Evolutionary conservation across 2,797 vertebrate genomes (phyloP).

Genomic region (Ctenosaura bakeri): DNA sequence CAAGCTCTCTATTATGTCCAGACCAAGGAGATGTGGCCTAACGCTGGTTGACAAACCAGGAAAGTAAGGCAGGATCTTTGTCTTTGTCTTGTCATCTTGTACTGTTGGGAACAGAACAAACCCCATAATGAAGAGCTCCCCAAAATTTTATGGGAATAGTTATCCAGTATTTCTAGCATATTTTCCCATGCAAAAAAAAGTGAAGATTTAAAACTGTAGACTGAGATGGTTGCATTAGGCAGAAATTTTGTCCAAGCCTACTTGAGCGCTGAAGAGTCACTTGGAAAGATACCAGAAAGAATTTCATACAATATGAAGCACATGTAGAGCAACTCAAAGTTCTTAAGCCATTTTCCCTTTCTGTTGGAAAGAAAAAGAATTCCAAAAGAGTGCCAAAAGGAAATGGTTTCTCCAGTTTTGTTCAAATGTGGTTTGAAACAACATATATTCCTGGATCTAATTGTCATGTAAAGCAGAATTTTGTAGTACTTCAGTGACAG

Average conservation of each 20-base stretch:
- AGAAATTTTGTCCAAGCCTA: background rate
- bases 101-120: background rate
- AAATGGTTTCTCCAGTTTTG: constrained; percentile 46
- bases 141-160: background rate
- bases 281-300: constrained; percentile 64
- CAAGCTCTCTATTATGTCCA: background rate
- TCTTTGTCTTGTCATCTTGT: background rate
- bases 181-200: background rate
- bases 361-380: constrained; percentile 58
- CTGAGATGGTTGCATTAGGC: background rate
- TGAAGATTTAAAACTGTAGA: background rate
- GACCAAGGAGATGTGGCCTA: background rate
- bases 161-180: fast-evolving
- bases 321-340: constrained; percentile 61
- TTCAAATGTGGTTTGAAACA: background rate
- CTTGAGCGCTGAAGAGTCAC: constrained; percentile 43
- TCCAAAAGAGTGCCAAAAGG: constrained; percentile 59
- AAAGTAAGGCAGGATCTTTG: background rate
- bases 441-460: fast-evolving
- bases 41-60: background rate
- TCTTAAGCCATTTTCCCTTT: constrained; percentile 65
- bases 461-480: background rate
- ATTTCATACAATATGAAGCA: constrained; percentile 76
- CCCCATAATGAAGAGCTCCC: background rate
- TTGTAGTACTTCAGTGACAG: background rate